A percentile compares a stretch with the other conserved stretches of the same genome.
These are phyloP conservation scores for Hippocampus barbouri DNA, from an alignment of 2,113 vertebrate species.

Conservation along the genomic window DNA sequence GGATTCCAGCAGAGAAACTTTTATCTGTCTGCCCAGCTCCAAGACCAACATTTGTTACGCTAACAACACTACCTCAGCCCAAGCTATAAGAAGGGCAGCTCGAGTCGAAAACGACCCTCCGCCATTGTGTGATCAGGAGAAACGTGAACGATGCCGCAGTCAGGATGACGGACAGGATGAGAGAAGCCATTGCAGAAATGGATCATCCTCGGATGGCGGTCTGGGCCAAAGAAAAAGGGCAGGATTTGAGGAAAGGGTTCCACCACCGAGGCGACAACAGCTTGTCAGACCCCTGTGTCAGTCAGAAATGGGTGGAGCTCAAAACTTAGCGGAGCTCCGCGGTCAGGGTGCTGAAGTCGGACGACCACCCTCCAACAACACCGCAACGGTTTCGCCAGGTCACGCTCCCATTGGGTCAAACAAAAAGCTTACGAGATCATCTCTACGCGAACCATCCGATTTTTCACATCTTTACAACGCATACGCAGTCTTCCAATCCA, in stretches of 20 bases:
- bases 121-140: slow-evolving; percentile 42
- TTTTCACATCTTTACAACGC: slow-evolving; percentile 58
- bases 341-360: slow-evolving; percentile 27
- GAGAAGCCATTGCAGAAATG: slow-evolving; percentile 44
- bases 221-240: slow-evolving; percentile 62
- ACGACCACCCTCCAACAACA: slow-evolving; percentile 23
- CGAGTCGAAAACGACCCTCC: slow-evolving; percentile 60
- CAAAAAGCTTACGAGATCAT: slow-evolving; percentile 46
- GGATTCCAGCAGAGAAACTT: slow-evolving; percentile 46
- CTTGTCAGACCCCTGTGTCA: slow-evolving; percentile 73
- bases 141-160: slow-evolving; percentile 30
- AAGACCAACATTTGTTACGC: slow-evolving; percentile 39
- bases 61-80: slow-evolving; percentile 62
- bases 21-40: slow-evolving; percentile 38
- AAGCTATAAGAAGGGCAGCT: slow-evolving; percentile 45
- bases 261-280: slow-evolving; percentile 68
- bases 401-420: slow-evolving; percentile 35
- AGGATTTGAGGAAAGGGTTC: slow-evolving; percentile 63
- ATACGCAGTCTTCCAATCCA: slow-evolving; percentile 22
- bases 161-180: slow-evolving; percentile 49
- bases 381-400: slow-evolving; percentile 33
- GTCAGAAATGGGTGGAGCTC: slow-evolving; percentile 55
- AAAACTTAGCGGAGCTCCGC: slow-evolving; percentile 35
- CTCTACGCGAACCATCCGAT: slow-evolving; percentile 64
- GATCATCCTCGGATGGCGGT: slow-evolving; percentile 41